These are phyloP conservation scores for Drosophila athabasca DNA, from an alignment of 1,140 invertebrate species.

Conservation along the genomic window DNA sequence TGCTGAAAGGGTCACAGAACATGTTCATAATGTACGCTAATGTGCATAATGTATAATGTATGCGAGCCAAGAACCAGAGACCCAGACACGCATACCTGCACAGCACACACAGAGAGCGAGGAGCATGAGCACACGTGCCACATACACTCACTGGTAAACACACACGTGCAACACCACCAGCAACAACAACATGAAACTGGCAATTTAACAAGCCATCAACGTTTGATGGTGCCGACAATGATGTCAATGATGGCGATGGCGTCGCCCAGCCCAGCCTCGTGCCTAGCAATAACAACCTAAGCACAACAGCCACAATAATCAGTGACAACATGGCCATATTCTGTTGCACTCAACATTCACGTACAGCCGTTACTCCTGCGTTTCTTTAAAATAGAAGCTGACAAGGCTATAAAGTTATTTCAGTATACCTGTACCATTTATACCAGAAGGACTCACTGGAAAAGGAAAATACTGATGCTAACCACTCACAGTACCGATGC, in stretches of 20 bases:
- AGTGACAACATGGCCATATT: constrained; percentile 35
- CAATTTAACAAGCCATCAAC: constrained; percentile 81
- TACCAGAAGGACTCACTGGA: no score
- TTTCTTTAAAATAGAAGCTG: constrained; percentile 3
- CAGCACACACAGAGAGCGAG: constrained; percentile 18
- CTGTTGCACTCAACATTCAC: constrained; percentile 19
- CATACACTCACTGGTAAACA: constrained; percentile 6
- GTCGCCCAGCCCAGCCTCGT: constrained; percentile 13
- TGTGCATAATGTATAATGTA: constrained; percentile 80
- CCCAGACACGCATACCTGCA: constrained; percentile 65
- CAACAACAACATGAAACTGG: constrained; percentile 74
- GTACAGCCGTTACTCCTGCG: no score
- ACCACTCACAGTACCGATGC: no score
- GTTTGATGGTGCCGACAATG: constrained; percentile 77
- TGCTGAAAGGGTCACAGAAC: constrained; percentile 58
- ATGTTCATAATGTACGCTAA: constrained; percentile 79
- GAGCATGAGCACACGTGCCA: constrained; percentile 27
- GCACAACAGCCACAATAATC: constrained; percentile 30
- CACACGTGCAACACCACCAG: constrained; percentile 58
- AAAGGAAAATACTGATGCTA: no score
- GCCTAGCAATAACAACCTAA: constrained; percentile 56
- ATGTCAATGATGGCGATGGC: constrained; percentile 72
- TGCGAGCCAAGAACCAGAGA: constrained; percentile 49
- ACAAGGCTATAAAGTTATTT: constrained; percentile 8
- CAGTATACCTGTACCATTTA: not conserved